Percentiles rank a stretch among this genome's conserved stretches.
phyloP scores from a whole-genome alignment of 2,888 invertebrate genomes.

The Acleris emargana region DNA sequence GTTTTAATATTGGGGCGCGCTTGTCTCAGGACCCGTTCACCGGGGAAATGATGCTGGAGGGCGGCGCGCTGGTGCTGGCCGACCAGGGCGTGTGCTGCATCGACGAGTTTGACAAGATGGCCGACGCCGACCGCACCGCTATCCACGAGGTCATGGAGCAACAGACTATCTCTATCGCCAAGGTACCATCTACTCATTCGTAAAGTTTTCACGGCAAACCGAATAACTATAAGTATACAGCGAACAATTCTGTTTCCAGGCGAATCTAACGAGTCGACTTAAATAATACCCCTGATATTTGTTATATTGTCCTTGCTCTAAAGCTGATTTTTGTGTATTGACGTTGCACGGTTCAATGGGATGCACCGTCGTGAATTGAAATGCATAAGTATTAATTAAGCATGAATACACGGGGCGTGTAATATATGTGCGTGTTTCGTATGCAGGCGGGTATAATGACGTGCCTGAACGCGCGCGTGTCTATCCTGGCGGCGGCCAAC shows the following conservation, averaged over 20 bases:
- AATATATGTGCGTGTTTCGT: constrained; percentile 14
- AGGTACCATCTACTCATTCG: constrained; percentile 77
- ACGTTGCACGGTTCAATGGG: too few species aligned
- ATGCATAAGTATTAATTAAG: too few species aligned
- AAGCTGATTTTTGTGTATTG: too few species aligned
- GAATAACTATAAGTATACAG: too few species aligned
- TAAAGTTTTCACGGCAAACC: too few species aligned
- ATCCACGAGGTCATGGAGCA: constrained; percentile 99
- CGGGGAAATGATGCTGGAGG: constrained; percentile 98
- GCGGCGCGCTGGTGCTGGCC: constrained; percentile 97
- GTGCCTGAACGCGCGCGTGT: constrained; percentile 97
- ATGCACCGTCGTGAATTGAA: too few species aligned
- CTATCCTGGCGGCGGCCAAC: constrained; percentile 99
- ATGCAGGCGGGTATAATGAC: constrained; percentile 98
- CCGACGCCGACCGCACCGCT: constrained; percentile 96
- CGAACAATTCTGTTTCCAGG: too few species aligned
- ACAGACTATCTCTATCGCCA: constrained; percentile 99
- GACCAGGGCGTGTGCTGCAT: constrained; percentile 99
- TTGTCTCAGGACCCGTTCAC: constrained; percentile 91
- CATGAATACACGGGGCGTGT: too few species aligned
- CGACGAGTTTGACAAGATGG: constrained; percentile 99
- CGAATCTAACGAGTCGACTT: too few species aligned
- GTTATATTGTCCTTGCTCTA: too few species aligned
- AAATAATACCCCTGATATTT: too few species aligned
- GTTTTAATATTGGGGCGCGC: not conserved